Evolutionary conservation across 2,888 invertebrate genomes (phyloP), one percentile per base, ranked within the genome.

Genomic region (Baccha elongata): DNA sequence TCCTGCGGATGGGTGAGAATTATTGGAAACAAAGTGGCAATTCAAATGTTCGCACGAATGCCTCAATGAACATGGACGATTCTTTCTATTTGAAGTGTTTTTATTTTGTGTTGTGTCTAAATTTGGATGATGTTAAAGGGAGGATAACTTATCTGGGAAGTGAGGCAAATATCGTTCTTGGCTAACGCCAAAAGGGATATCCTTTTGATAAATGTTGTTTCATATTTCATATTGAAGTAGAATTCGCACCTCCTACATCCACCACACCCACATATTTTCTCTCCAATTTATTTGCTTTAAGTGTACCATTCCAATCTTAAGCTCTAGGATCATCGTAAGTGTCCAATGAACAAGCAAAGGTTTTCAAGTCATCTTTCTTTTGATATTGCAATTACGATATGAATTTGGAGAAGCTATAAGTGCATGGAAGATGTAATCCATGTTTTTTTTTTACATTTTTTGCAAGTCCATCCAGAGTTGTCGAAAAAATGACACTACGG

Each of bases 191-290:
- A n/a, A 44, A n/a, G 58, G 60, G 29, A 44, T 60, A 19, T 29
- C 10, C 7, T 1, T 42, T 44, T 60, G 29, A 60, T 60, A 60
- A 44, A 60, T 44, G 44, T 40, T 21, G 13, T 6, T 29, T 42
- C 11, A 26, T 29, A 26, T 37, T 58, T 13, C 13, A 17, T 37
- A 55, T 10, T 7, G 8, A 60, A 26, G 8, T 40, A 17, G 23
- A 19, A 44, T 29, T 11, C 8, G 17, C 44, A 44, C 23, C 44
- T 44, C 60, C 44, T 44, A 60, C 42, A 29, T 60, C 29, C 17
- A 44, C 29, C 60, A 17, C 60, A 60, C 60, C 60, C 60, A 29
- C 44, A 29, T 44, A 60, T 60, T 60, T 44, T 60, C 17, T 26
- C 0, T 29, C 10, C 23, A 60, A 60, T 29, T 26, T 29, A 29